phyloP scores from a whole-genome alignment of 2,888 invertebrate species.

The Xiphydria camelus region DNA sequence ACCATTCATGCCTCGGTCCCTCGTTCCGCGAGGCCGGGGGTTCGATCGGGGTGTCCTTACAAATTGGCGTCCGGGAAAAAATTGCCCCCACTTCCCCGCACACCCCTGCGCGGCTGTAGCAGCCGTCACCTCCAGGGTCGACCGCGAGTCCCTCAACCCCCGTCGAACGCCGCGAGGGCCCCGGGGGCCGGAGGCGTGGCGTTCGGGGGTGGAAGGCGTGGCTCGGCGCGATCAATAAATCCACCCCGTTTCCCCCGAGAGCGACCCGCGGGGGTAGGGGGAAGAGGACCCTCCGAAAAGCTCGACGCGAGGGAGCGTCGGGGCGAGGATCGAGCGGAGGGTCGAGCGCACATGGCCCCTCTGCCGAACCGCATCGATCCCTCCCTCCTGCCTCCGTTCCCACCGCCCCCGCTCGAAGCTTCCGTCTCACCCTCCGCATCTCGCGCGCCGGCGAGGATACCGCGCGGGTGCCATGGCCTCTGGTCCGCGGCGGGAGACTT shows the following conservation, averaged over 20 bases:
- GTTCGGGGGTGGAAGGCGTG: conserved; percentile 27
- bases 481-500: conserved; percentile 41
- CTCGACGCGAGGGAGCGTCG: conserved; percentile 12
- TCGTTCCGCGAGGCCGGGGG: not conserved
- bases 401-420: too few relatives aligned
- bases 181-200: conserved; percentile 49
- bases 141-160: too few relatives aligned
- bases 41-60: not conserved
- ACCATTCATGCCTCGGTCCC: not conserved
- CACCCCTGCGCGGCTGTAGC: conserved; percentile 2
- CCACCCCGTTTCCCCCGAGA: conserved; percentile 16
- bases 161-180: not conserved
- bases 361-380: conserved; percentile 47
- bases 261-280: conserved; percentile 25
- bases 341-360: conserved; percentile 30
- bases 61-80: not conserved
- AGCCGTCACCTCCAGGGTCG: too few relatives aligned
- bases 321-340: conserved; percentile 2
- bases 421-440: too few relatives aligned
- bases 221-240: conserved; percentile 42
- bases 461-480: conserved; percentile 24
- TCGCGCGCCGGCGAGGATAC: conserved; percentile 9
- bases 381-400: too few relatives aligned
- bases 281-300: conserved; percentile 14
- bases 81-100: not conserved